A percentile compares a stretch with the other conserved stretches of the same genome.
Conservation (phyloP, 2,113 vertebrate genomes). For the Murina feae region DNA sequence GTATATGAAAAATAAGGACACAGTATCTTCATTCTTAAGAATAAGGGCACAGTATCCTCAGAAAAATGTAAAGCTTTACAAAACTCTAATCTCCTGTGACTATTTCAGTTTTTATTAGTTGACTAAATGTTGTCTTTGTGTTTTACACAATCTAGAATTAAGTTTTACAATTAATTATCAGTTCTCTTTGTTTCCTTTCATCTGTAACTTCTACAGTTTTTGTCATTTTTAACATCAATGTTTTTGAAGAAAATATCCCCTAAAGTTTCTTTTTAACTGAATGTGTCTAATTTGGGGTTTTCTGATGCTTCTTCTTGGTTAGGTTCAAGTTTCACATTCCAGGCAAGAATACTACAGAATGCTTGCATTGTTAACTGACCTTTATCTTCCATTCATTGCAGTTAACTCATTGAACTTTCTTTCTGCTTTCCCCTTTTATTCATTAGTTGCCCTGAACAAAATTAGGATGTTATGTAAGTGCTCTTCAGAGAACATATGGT, state of each 20-base stretch:
- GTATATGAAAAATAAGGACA: neutral
- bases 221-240: neutral
- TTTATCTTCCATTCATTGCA: neutral
- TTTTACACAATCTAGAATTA: neutral
- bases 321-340: neutral
- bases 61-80: neutral
- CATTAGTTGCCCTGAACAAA: neutral
- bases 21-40: neutral
- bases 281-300: neutral
- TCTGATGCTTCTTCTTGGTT: neutral
- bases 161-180: neutral
- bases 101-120: constrained; percentile 9
- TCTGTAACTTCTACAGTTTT: neutral
- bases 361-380: neutral
- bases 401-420: neutral
- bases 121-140: neutral
- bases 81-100: neutral
- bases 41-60: neutral
- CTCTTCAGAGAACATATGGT: neutral
- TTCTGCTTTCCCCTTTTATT: neutral
- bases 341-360: neutral
- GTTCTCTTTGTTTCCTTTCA: constrained; percentile 16
- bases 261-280: neutral
- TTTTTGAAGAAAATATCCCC: neutral
- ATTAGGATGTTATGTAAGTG: neutral